These are phyloP conservation scores for Polymixis flavicincta DNA, from an alignment of 2,888 invertebrate species.

Conservation along the genomic window DNA sequence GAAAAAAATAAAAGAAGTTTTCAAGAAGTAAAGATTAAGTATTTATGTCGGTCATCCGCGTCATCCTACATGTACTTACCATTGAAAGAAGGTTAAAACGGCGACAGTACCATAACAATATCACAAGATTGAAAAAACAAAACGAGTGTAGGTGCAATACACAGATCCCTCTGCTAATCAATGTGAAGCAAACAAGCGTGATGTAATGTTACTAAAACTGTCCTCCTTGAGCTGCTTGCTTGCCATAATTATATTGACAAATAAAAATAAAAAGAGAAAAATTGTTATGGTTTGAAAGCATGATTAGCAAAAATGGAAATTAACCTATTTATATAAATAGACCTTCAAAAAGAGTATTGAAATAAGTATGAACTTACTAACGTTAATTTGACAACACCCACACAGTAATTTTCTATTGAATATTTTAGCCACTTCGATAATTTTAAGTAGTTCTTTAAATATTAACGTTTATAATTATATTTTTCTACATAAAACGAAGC, in stretches of 20 bases:
- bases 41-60: no score
- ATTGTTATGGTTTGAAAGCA: not conserved
- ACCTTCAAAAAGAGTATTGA: not conserved
- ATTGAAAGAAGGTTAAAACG: not conserved
- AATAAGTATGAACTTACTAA: not conserved
- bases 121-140: not conserved
- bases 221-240: no score
- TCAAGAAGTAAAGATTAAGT: no score
- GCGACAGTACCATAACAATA: not conserved
- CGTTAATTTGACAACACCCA: not conserved
- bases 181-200: not conserved
- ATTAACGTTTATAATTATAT: not conserved
- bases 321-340: not conserved
- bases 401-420: not conserved
- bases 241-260: not conserved
- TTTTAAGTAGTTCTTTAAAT: not conserved
- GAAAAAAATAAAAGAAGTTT: no score
- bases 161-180: not conserved
- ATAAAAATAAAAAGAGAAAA: not conserved
- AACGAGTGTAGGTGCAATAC: no score
- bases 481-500: constrained; percentile 19
- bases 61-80: no score
- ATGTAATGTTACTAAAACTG: not conserved
- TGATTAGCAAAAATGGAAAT: not conserved
- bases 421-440: constrained; percentile 3